These are phyloP conservation scores for Forpus xanthops DNA, from an alignment of 2,797 vertebrate species.

Conservation along the genomic window DNA sequence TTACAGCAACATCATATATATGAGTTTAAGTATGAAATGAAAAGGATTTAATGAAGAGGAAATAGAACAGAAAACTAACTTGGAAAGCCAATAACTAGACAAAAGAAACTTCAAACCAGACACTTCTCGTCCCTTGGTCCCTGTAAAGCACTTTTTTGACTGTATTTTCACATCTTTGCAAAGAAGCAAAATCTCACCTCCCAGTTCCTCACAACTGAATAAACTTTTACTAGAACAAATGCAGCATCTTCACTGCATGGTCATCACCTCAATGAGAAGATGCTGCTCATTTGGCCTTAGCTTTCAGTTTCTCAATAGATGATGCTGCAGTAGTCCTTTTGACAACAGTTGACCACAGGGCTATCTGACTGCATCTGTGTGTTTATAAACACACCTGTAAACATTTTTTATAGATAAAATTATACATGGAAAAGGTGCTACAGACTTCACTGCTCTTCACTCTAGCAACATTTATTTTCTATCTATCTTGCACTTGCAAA, in stretches of 20 bases:
- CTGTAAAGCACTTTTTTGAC: not conserved
- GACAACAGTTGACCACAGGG: not conserved
- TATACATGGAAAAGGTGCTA: not conserved
- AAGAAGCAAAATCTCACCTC: not conserved
- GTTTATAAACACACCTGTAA: not conserved
- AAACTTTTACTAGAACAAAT: not conserved
- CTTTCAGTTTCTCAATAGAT: not conserved
- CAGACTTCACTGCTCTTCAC: not conserved
- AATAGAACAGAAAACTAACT: not conserved
- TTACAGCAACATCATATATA: not conserved
- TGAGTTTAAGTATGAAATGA: not conserved
- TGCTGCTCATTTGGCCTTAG: not conserved
- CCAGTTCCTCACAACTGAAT: not conserved
- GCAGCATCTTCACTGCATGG: not conserved
- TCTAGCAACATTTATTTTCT: not conserved
- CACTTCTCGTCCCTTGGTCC: accelerated
- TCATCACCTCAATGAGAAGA: not conserved
- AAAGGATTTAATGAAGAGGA: not conserved
- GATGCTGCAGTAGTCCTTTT: not conserved
- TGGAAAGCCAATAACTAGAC: not conserved
- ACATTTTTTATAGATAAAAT: not conserved
- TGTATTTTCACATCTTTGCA: not conserved
- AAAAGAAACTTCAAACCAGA: not conserved
- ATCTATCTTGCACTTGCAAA: not conserved
- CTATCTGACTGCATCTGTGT: not conserved